Evolutionary conservation across 2,113 vertebrate species (phyloP).

Genomic region (Callopanchax toddi): DNA sequence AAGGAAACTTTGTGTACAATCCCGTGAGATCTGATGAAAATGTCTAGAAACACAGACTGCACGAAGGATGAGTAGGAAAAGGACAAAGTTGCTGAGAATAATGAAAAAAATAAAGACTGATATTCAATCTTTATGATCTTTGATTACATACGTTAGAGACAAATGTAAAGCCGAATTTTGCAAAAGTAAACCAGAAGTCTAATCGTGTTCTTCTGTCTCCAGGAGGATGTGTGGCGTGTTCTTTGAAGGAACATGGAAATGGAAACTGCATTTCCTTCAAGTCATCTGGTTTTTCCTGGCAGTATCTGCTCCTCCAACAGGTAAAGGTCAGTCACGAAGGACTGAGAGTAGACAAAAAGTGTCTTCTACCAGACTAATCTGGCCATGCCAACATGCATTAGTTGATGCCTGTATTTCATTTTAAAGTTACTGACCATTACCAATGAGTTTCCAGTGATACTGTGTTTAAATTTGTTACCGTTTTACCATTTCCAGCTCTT

Average conservation of each 20-base stretch:
- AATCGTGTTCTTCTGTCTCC: background rate
- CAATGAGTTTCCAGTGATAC: too few relatives aligned
- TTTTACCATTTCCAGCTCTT: conserved; percentile 7
- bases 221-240: conserved; percentile 47
- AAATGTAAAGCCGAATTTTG: background rate
- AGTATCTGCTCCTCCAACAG: conserved; percentile 22
- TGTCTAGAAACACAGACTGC: background rate
- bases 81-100: too few relatives aligned
- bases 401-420: too few relatives aligned
- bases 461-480: background rate
- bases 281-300: conserved; percentile 23
- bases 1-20: conserved; percentile 1
- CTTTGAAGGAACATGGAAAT: conserved; percentile 16
- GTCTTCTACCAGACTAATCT: too few relatives aligned
- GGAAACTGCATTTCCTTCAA: conserved; percentile 8
- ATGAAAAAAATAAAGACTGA: too few relatives aligned
- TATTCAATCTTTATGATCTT: too few relatives aligned
- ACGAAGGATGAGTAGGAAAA: background rate
- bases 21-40: background rate
- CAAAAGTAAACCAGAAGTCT: too few relatives aligned
- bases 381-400: too few relatives aligned
- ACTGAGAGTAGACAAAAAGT: too few relatives aligned
- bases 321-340: conserved; percentile 25
- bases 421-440: background rate
- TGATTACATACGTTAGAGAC: background rate